phyloP scores from a whole-genome alignment of 2,797 vertebrate genomes.

The Tokudaia muenninki region DNA sequence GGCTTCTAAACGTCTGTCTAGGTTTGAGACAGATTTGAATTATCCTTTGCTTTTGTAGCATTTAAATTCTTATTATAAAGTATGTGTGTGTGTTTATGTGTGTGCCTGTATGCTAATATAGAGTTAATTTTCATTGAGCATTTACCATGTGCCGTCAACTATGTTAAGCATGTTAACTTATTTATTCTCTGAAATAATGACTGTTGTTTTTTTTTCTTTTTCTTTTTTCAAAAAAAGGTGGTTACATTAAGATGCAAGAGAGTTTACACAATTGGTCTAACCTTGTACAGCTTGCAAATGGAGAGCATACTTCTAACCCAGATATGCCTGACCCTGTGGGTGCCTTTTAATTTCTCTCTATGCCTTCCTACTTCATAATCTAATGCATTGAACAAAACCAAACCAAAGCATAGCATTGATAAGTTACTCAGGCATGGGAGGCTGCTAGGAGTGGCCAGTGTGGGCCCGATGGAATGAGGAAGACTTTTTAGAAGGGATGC shows the following conservation, averaged over 20 bases:
- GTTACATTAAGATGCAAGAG: background rate
- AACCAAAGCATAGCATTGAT: background rate
- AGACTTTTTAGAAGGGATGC: background rate
- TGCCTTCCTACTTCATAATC: background rate
- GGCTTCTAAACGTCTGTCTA: constrained; percentile 47
- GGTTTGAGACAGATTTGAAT: constrained; percentile 23
- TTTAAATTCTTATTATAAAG: constrained; percentile 43
- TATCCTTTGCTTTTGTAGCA: constrained; percentile 21
- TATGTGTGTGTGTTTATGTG: background rate
- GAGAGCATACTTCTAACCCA: background rate
- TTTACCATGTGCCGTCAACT: background rate
- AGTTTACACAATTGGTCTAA: constrained; percentile 21
- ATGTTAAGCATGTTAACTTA: constrained; percentile 19
- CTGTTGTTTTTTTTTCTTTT: constrained; percentile 22
- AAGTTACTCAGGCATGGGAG: background rate
- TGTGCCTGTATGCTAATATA: background rate
- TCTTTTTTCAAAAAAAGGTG: constrained; percentile 1
- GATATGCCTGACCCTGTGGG: background rate
- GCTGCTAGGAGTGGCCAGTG: background rate
- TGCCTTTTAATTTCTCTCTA: background rate
- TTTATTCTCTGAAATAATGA: constrained; percentile 36
- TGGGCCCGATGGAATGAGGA: background rate
- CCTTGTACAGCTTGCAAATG: background rate
- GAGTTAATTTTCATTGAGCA: constrained; percentile 5
- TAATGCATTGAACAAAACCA: background rate